These are phyloP conservation scores for Hoplodrina ambigua DNA, from an alignment of 2,888 invertebrate species.

Conservation along the genomic window DNA sequence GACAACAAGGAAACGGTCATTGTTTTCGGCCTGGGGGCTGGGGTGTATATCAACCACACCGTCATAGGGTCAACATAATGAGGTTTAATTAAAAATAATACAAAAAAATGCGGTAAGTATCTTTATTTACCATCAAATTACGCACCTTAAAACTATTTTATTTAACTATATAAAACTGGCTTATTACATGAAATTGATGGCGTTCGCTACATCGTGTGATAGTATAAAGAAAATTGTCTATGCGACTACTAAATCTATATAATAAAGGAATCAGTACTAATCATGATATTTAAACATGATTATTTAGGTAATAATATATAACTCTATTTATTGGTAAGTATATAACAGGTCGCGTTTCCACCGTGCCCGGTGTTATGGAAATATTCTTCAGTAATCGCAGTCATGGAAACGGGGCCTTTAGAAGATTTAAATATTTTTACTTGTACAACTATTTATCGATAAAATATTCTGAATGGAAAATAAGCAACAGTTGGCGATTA, in stretches of 20 bases:
- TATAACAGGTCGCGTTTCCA: conserved; percentile 63
- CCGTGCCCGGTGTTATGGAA: conserved; percentile 47
- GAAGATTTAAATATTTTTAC: conserved; percentile 21
- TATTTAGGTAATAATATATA: conserved; percentile 55
- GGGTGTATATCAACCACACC: too few relatives aligned
- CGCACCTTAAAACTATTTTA: conserved; percentile 82
- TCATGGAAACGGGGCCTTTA: conserved; percentile 56
- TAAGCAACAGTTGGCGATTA: conserved; percentile 48
- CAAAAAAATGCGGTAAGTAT: conserved; percentile 75
- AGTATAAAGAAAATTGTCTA: conserved; percentile 64
- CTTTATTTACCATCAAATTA: conserved; percentile 87
- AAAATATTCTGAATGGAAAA: conserved; percentile 42
- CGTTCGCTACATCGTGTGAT: conserved; percentile 70
- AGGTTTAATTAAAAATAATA: conserved; percentile 66
- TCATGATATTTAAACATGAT: conserved; percentile 64
- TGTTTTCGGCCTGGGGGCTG: too few relatives aligned
- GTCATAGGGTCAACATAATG: too few relatives aligned
- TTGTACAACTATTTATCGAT: conserved; percentile 30
- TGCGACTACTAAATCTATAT: conserved; percentile 63
- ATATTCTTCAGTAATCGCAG: conserved; percentile 15
- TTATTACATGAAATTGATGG: conserved; percentile 77
- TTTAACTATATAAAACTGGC: conserved; percentile 83
- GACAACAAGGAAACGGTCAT: too few relatives aligned
- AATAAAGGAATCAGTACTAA: conserved; percentile 75
- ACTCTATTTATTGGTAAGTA: conserved; percentile 50